Base-by-base conservation (phyloP, 2,113 vertebrate species). In the Caloenas nicobarica region DNA sequence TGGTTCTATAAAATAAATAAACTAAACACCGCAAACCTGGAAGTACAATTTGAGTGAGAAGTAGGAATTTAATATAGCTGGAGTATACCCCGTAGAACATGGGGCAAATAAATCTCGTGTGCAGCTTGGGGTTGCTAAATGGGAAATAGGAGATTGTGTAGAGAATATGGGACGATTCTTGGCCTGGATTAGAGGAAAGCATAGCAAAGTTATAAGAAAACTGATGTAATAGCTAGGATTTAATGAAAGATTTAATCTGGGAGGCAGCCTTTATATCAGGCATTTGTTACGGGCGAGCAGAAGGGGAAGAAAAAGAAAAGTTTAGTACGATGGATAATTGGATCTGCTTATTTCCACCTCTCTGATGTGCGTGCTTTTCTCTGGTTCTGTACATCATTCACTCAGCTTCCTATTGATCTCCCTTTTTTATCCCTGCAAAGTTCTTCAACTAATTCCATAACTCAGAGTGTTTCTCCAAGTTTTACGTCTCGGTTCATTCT, bases 181-280 rank as follows among this genome's bases (percentile, higher is more conserved):
- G 79, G 64, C 88, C 36, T 88, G 85, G 50, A 14, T 88, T 90
- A 54, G 25, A 81, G 81, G 81, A 78, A 86, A 34, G 22, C 71
- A 31, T 31, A 82, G 79, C 61, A 72, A 81, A 85, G 34, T 61
- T 4, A 0, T 86, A 66, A 88, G 68, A 86, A 92, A 94, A 80
- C 68, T 57, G 90, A 86, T 81, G 92, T 78, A 88, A 68, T 66
- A 89, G 21, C 53, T 86, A 46, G 57, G 68, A 72, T 81, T 94
- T 95, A 88, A 92, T 86, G 82, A 78, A 91, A 95, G 70, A 93
- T 88, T 88, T 94, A 40, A 88, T 86, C 72, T 95, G 48, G 65
- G 88, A 72, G 56, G 65, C 93, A 68, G 57, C 78, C 68, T 95
- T 94, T 88, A 23, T 86, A 16, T 90, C 56, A 68, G 69, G 38